phyloP scores from a whole-genome alignment of 2,797 vertebrate genomes.

The Chloroceryle amazona region DNA sequence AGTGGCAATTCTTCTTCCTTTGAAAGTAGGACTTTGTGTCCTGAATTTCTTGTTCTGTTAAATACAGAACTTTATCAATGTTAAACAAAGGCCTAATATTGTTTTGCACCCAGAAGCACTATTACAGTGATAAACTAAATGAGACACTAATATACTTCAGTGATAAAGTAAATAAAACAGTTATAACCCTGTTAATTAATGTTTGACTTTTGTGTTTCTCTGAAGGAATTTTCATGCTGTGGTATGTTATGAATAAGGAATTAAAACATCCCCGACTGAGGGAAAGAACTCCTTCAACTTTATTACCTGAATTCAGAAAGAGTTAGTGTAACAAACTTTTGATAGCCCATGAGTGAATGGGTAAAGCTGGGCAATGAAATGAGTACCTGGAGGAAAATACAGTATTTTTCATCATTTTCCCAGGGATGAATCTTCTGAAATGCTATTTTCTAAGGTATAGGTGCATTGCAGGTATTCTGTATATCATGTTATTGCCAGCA shows the following conservation, averaged over 20 bases:
- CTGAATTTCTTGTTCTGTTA: constrained; percentile 61
- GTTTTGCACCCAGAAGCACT: constrained; percentile 9
- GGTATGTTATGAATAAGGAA: constrained; percentile 26
- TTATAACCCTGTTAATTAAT: constrained; percentile 38
- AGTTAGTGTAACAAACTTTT: neutral
- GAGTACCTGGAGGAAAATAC: neutral
- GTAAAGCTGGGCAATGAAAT: neutral
- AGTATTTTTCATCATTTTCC: neutral
- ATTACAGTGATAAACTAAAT: neutral
- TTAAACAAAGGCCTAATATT: constrained; percentile 9
- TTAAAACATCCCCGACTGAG: neutral
- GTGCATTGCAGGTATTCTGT: neutral
- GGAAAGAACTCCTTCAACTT: neutral
- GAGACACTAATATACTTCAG: constrained; percentile 4
- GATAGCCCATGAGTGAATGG: neutral
- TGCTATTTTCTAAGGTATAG: neutral
- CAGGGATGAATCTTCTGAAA: neutral
- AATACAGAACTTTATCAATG: constrained; percentile 21
- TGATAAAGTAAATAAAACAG: constrained; percentile 5
- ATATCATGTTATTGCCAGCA: neutral
- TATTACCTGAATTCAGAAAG: neutral
- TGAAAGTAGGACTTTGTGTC: constrained; percentile 16
- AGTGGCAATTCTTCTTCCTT: constrained; percentile 3
- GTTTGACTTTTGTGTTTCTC: neutral
- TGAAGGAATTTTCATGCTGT: constrained; percentile 16